Evolutionary conservation across 2,113 vertebrate species (phyloP).

Genomic region (Pyrgilauda ruficollis): DNA sequence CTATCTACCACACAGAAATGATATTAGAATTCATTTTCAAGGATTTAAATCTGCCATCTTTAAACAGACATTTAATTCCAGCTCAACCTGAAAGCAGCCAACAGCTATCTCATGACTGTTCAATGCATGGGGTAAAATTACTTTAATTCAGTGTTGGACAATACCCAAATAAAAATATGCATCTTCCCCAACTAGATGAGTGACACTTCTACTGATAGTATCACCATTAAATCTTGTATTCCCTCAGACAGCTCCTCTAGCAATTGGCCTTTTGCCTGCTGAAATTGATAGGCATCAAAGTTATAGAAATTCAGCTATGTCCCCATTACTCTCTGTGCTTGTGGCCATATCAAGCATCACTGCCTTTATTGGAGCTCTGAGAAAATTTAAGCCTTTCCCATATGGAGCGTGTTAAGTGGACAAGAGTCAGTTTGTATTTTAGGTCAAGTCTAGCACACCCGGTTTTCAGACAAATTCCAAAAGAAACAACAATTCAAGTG

Average conservation of each 20-base stretch:
- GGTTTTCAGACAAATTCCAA: background rate
- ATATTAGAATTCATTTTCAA: slow-evolving; percentile 2
- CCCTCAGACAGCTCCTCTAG: background rate
- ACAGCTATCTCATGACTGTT: background rate
- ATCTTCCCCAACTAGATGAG: background rate
- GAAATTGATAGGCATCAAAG: background rate
- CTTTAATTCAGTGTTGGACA: slow-evolving; percentile 20
- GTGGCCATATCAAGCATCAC: background rate
- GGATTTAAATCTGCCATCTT: background rate
- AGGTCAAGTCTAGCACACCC: background rate
- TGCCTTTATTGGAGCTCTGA: background rate
- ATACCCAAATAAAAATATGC: slow-evolving; percentile 1
- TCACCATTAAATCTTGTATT: background rate
- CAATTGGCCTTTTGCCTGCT: background rate
- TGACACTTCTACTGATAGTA: background rate
- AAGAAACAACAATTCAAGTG: background rate
- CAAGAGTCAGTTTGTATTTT: background rate
- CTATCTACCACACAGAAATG: background rate
- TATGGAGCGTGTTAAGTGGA: background rate
- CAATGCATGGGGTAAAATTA: background rate
- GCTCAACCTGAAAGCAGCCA: background rate
- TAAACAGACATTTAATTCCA: background rate
- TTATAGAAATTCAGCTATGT: background rate
- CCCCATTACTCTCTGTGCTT: background rate
- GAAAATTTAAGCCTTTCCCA: background rate